These are phyloP conservation scores for Lycodopsis pacificus DNA, from an alignment of 2,797 vertebrate species.

Conservation along the genomic window DNA sequence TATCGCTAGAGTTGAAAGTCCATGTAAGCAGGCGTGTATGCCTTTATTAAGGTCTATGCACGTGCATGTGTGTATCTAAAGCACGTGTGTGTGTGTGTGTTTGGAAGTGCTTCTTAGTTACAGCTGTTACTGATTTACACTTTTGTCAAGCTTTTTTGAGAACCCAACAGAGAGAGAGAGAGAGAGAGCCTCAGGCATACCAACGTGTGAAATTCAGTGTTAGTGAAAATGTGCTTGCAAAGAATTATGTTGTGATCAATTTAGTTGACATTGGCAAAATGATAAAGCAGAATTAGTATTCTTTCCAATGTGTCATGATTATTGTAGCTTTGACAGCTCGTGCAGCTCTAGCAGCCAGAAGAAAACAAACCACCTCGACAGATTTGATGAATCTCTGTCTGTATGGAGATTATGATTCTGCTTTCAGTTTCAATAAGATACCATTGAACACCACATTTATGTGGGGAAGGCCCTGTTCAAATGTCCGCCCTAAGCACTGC, in stretches of 20 bases:
- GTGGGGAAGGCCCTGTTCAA: background rate
- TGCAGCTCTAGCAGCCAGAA: background rate
- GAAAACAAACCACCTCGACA: background rate
- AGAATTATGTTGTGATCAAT: conserved; percentile 5
- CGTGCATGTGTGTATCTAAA: conserved; percentile 26
- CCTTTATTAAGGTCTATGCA: conserved; percentile 12
- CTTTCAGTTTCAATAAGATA: background rate
- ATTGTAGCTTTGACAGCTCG: conserved; percentile 3
- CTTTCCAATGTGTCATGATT: background rate
- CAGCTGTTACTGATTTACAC: conserved; percentile 78
- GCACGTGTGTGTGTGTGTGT: conserved; percentile 46
- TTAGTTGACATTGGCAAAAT: background rate
- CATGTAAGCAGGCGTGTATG: conserved; percentile 8
- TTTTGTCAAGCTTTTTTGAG: conserved; percentile 61
- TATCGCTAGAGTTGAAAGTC: conserved; percentile 26
- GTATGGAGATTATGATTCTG: background rate
- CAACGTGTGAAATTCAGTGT: conserved; percentile 7
- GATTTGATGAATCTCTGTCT: background rate
- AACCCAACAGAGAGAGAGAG: conserved; percentile 15
- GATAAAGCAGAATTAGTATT: background rate
- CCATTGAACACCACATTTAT: background rate
- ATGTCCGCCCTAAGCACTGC: background rate
- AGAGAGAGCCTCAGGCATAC: conserved; percentile 2
- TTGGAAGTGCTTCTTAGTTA: conserved; percentile 53
- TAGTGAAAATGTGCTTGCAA: conserved; percentile 5